Base-by-base conservation (phyloP, 2,888 invertebrate species). In the Amphiduros pacificus region DNA sequence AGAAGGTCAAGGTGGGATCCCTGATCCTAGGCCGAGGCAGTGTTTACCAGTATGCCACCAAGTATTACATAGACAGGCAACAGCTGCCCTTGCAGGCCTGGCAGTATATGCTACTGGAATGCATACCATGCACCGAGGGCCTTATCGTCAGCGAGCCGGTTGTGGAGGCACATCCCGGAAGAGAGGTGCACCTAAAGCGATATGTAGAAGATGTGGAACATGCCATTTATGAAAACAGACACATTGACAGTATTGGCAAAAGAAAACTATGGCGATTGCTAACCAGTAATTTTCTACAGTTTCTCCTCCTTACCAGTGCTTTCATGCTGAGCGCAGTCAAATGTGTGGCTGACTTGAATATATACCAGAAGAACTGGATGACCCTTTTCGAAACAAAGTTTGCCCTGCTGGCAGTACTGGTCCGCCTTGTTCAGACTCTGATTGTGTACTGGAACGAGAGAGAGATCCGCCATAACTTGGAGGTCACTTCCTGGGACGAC, bases 401-500 rank as follows among this genome's bases (percentile, higher is more conserved):
- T 6, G 44, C 44, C 5, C 20, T 44, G 5, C n/a, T 44, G n/a
- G 44, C 44, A 6, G 44, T 44, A 6, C n/a, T 22, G 14, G 40
- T 58, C 2, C 50, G 58, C 20, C 49, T 48, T 26, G 20, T 58
- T 2, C 58, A 58, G 51, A 50, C 58, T 6, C 50, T 58, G 14
- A 50, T 40, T 2, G 24, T 58, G 1, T 58, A 58, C 32, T 58
- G 58, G 58, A 4, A 51, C 14, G 58, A 58, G 26, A 27, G 58
- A 5, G 50, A 31, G 9, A 17, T 50, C 14, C 28, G 58, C 2
- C 49, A 49, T 24, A 58, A 29, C 24, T 36, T 58, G 24, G 58
- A 58, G n/a, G 58, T 58, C 24, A 49, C 49, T 27, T 31, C 58
- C 6, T 58, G 58, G 58, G 58, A 58, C 22, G 58, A 58, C 50